These are phyloP conservation scores for Lynx canadensis DNA, from an alignment of 2,113 vertebrate genomes.

Conservation along the genomic window DNA sequence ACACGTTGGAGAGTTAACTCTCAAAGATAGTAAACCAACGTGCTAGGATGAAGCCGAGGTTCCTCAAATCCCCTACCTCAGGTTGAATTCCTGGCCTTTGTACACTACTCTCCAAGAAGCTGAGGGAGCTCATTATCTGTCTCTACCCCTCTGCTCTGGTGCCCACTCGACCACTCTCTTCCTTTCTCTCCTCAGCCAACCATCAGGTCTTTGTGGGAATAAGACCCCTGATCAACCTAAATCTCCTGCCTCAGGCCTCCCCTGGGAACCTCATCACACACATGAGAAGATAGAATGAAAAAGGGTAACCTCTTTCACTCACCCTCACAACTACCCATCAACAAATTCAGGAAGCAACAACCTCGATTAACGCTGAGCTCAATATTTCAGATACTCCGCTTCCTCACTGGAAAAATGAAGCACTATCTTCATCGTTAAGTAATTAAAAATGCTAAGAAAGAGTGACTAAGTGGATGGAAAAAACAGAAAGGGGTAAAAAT, in stretches of 20 bases:
- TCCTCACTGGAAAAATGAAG: constrained; percentile 5
- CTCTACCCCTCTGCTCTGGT: neutral
- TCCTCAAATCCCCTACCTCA: neutral
- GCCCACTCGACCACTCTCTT: neutral
- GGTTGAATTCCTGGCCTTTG: neutral
- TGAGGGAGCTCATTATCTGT: neutral
- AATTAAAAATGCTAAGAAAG: constrained; percentile 4
- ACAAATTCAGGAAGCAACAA: constrained; percentile 30
- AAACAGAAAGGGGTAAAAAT: constrained; percentile 20
- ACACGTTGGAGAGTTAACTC: neutral
- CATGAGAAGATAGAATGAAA: neutral
- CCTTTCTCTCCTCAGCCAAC: neutral
- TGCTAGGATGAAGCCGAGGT: neutral
- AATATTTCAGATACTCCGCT: neutral
- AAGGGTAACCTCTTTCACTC: neutral
- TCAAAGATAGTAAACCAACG: neutral
- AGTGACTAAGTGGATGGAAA: neutral
- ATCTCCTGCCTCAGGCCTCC: neutral
- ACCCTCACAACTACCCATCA: neutral
- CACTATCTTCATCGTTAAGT: neutral
- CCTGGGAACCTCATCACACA: neutral
- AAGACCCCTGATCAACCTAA: neutral
- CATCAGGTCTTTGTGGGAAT: neutral
- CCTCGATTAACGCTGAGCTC: neutral
- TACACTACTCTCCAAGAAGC: neutral